A percentile compares a stretch with the other conserved stretches of the same genome.
Evolutionary conservation across 2,113 vertebrate genomes (phyloP).

Genomic region (Mastomys natalensis): DNA sequence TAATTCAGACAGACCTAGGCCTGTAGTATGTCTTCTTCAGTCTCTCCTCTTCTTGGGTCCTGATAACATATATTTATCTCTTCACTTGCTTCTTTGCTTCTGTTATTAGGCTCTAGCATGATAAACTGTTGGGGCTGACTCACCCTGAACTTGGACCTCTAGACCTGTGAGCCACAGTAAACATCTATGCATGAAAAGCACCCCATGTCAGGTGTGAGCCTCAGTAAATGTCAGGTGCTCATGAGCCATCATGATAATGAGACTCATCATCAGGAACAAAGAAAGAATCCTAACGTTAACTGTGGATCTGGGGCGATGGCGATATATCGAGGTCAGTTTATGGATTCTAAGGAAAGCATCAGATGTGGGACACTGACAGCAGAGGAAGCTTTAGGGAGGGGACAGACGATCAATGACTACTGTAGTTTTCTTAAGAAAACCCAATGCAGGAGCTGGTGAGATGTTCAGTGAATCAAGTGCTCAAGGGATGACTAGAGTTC

Average conservation of each 20-base stretch:
- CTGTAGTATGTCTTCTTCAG: neutral
- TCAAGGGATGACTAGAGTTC: no score
- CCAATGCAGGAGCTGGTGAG: neutral
- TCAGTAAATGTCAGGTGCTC: neutral
- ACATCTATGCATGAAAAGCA: neutral
- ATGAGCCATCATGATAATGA: neutral
- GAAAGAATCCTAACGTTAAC: neutral
- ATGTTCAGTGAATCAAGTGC: no score
- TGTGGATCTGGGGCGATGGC: neutral
- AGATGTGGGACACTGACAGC: neutral
- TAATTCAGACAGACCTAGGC: neutral
- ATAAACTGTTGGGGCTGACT: neutral
- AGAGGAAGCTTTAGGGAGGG: neutral
- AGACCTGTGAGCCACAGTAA: neutral
- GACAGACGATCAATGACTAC: no score
- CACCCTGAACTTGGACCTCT: neutral
- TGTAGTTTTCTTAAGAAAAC: neutral
- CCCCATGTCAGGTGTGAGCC: neutral
- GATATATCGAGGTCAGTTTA: neutral
- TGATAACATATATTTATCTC: neutral
- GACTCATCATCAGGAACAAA: neutral
- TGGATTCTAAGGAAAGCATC: neutral
- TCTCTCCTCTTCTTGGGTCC: neutral
- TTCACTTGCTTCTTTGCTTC: neutral
- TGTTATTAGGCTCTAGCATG: neutral